These are phyloP conservation scores for Callosobruchus maculatus DNA, from an alignment of 2,888 invertebrate genomes.

Conservation along the genomic window DNA sequence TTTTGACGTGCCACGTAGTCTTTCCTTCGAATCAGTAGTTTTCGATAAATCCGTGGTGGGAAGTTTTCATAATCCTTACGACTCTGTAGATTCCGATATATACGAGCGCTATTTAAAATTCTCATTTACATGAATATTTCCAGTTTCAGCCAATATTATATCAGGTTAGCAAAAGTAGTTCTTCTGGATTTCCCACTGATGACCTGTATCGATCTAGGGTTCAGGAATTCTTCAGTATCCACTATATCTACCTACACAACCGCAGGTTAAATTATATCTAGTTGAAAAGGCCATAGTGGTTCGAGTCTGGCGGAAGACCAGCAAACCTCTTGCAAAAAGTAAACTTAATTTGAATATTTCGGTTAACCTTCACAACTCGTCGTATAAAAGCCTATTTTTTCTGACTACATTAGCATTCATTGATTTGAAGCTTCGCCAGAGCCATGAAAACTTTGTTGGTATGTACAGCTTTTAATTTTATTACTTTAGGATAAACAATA, in stretches of 20 bases:
- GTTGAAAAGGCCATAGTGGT: background rate
- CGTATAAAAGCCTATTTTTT: background rate
- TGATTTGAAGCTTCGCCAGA: background rate
- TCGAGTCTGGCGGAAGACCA: background rate
- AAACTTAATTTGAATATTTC: background rate
- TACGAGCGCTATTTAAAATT: background rate
- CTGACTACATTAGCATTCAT: background rate
- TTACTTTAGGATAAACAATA: background rate
- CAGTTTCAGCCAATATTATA: background rate
- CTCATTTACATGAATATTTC: background rate
- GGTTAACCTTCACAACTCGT: background rate
- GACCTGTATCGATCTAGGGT: background rate
- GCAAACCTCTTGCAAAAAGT: background rate
- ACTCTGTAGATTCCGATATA: background rate
- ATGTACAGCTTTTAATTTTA: constrained; percentile 1
- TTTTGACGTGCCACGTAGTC: too few species aligned
- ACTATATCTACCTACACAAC: background rate
- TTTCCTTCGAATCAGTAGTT: too few species aligned
- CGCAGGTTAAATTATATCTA: background rate
- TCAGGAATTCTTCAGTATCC: background rate
- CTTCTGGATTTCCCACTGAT: background rate
- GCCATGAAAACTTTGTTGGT: constrained; percentile 19
- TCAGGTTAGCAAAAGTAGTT: background rate
- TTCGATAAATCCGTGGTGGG: too few species aligned
- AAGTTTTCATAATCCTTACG: too few species aligned